phyloP scores from a whole-genome alignment of 2,113 vertebrate species.

The Felis chaus region DNA sequence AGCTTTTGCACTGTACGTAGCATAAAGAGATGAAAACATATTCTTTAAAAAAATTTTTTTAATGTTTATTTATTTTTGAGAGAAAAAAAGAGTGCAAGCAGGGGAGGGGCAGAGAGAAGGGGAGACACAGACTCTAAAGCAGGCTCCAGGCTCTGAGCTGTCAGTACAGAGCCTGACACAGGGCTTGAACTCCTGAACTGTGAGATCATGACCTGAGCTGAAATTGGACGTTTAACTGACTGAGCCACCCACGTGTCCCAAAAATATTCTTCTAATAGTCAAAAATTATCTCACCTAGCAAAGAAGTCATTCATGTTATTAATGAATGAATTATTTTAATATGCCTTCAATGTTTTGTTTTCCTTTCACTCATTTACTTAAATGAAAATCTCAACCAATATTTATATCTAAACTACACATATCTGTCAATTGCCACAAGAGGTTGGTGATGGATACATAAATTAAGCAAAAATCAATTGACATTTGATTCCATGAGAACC shows the following conservation, averaged over 20 bases:
- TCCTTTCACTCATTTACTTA: neutral
- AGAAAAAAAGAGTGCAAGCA: too few species aligned
- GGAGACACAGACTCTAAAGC: too few species aligned
- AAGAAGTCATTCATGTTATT: neutral
- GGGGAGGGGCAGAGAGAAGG: too few species aligned
- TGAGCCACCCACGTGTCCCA: too few species aligned
- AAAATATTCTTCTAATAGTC: neutral
- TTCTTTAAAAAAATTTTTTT: too few species aligned
- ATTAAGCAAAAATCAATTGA: slow-evolving; percentile 29
- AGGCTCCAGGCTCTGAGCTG: too few species aligned
- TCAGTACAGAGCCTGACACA: too few species aligned
- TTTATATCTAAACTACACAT: neutral
- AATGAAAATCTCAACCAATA: neutral
- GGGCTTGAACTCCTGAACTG: too few species aligned
- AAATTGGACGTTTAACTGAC: too few species aligned
- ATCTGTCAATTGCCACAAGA: neutral
- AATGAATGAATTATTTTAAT: neutral
- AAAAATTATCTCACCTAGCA: neutral
- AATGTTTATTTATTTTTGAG: too few species aligned
- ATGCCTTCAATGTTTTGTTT: neutral
- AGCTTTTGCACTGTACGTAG: neutral
- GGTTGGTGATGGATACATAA: neutral
- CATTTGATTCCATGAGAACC: neutral
- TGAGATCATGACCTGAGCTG: too few species aligned
- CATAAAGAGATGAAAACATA: neutral